Evolutionary conservation across 2,113 vertebrate species (phyloP).

Genomic region (Murina feae): DNA sequence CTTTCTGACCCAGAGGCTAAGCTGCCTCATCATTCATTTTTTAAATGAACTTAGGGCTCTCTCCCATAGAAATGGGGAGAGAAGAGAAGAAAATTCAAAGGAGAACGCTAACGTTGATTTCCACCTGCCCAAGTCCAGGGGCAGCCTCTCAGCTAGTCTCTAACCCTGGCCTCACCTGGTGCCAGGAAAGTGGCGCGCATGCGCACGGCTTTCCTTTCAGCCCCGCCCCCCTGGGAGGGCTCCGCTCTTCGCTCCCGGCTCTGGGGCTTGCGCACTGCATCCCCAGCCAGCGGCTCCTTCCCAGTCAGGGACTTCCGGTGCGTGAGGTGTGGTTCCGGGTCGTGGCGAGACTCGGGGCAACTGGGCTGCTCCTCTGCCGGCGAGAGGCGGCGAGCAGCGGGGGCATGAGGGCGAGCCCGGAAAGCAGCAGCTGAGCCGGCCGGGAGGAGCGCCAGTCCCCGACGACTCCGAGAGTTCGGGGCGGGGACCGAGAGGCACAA

Average conservation of each 20-base stretch:
- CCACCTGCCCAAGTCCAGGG: fast-evolving
- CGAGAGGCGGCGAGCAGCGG: not conserved
- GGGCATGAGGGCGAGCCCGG: constrained; percentile 54
- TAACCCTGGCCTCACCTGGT: fast-evolving
- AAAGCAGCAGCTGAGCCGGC: constrained; percentile 12
- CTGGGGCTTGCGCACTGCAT: constrained; percentile 67
- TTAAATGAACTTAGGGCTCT: not conserved
- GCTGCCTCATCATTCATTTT: not conserved
- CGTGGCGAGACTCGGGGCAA: not conserved
- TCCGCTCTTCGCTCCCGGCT: not conserved
- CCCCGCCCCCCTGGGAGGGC: not conserved
- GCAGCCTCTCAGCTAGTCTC: fast-evolving
- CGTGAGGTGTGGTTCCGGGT: constrained; percentile 71
- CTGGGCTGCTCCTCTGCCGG: not conserved
- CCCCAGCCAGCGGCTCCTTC: not conserved
- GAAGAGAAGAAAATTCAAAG: not conserved
- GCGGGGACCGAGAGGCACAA: constrained; percentile 21
- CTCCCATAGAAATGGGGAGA: not conserved
- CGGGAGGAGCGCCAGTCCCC: constrained; percentile 8
- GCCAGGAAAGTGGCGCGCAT: fast-evolving
- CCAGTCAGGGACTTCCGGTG: constrained; percentile 67
- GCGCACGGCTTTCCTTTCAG: not conserved
- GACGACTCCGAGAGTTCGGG: constrained; percentile 45
- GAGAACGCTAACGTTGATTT: not conserved
- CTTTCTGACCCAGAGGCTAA: not conserved